These are phyloP conservation scores for Sebastes oblongus DNA, from an alignment of 2,797 vertebrate genomes.

Conservation along the genomic window DNA sequence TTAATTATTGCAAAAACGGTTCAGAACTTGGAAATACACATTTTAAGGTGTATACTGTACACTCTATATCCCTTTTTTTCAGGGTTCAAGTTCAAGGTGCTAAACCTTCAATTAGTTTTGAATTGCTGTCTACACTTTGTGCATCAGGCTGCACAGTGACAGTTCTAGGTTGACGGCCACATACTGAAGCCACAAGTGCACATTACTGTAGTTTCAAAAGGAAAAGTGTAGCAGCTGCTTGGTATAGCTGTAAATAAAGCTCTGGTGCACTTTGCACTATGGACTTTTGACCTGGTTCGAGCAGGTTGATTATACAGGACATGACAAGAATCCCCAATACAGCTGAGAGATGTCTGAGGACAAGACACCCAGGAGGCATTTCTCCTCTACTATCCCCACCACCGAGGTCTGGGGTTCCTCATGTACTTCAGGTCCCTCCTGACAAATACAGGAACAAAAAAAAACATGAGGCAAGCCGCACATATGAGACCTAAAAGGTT, in stretches of 20 bases:
- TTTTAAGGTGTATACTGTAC: neutral
- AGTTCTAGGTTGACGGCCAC: slow-evolving; percentile 38
- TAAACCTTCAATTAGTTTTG: neutral
- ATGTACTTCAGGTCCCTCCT: neutral
- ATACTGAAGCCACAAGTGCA: slow-evolving; percentile 29
- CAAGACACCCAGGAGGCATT: neutral
- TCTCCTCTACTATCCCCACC: neutral
- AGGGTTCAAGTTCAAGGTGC: neutral
- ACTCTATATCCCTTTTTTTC: neutral
- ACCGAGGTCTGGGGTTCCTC: neutral
- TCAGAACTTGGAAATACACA: neutral
- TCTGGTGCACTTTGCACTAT: neutral
- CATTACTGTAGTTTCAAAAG: slow-evolving; percentile 19
- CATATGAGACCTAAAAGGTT: neutral
- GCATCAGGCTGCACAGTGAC: slow-evolving; percentile 20
- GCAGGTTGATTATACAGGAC: slow-evolving; percentile 19
- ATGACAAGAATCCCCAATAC: neutral
- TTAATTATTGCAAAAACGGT: neutral
- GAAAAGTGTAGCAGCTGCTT: neutral
- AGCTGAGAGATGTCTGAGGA: neutral
- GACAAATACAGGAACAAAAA: neutral
- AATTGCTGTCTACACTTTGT: neutral
- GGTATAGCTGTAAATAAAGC: slow-evolving; percentile 31
- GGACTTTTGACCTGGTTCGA: slow-evolving; percentile 19
- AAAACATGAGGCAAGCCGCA: neutral